Percentiles rank a stretch among this genome's conserved stretches.
These are phyloP conservation scores for Orchesella cincta DNA, from an alignment of 1,140 invertebrate genomes.

Conservation along the genomic window DNA sequence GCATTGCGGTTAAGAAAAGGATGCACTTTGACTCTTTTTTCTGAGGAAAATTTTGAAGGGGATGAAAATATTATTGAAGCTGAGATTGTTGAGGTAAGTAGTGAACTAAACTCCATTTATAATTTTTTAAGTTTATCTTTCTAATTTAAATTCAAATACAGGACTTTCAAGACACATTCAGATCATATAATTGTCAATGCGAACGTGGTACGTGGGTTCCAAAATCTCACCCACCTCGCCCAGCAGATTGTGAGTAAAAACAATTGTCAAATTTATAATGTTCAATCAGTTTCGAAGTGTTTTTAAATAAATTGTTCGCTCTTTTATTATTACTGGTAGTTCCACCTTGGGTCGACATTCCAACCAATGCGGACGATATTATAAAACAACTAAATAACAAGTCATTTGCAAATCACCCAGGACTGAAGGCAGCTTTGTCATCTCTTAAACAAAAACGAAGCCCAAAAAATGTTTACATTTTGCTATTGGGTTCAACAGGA, in stretches of 20 bases:
- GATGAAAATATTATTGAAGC: neutral
- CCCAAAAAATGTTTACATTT: constrained; percentile 36
- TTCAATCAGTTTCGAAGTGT: too few relatives aligned
- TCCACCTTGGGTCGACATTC: constrained; percentile 31
- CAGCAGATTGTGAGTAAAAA: neutral
- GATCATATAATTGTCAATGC: constrained; percentile 7
- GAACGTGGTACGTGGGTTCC: neutral
- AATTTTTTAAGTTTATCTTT: neutral
- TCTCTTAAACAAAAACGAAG: constrained; percentile 36
- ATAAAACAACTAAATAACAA: neutral
- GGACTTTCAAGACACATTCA: neutral
- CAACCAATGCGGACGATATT: neutral
- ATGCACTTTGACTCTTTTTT: constrained; percentile 22
- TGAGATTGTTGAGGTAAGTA: constrained; percentile 8
- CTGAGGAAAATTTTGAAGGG: constrained; percentile 35
- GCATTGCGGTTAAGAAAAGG: constrained; percentile 28
- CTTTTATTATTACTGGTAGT: too few relatives aligned
- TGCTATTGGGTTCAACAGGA: constrained; percentile 32
- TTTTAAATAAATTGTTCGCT: too few relatives aligned
- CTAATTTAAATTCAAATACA: neutral
- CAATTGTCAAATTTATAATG: too few relatives aligned
- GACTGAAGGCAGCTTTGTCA: constrained; percentile 22
- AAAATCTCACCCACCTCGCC: neutral
- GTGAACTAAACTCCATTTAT: neutral
- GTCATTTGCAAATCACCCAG: constrained; percentile 8